Percentiles rank a stretch among this genome's conserved stretches.
Conservation (phyloP, 92 coral and sea anemone species). For the Micromussa lordhowensis region DNA sequence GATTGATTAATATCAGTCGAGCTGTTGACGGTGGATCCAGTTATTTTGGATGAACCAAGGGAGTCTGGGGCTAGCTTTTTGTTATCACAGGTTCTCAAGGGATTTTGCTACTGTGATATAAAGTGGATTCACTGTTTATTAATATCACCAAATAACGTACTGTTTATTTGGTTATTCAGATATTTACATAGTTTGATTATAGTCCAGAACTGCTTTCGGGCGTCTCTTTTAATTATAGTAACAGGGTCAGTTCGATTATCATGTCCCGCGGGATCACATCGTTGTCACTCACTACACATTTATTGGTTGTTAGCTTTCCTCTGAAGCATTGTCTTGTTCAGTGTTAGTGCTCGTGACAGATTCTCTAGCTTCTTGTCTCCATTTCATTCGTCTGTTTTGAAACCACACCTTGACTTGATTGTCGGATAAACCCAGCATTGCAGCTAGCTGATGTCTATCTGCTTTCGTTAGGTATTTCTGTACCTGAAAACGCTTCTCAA, state of each 20-base stretch:
- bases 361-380: constrained; percentile 97
- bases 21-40: too few relatives aligned
- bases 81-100: not conserved
- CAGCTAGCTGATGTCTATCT: constrained; percentile 93
- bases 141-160: not conserved
- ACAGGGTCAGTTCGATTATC: not conserved
- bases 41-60: too few relatives aligned
- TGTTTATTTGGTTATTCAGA: not conserved
- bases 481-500: constrained; percentile 93
- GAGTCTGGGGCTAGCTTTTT: too few relatives aligned
- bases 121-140: too few relatives aligned
- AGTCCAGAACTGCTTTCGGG: too few relatives aligned
- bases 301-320: constrained; percentile 15
- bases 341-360: constrained; percentile 83
- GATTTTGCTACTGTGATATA: not conserved
- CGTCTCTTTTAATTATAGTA: not conserved
- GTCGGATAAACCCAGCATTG: constrained; percentile 97
- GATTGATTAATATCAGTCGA: too few relatives aligned
- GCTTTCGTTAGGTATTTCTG: constrained; percentile 96
- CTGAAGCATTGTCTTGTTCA: constrained; percentile 55
- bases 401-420: constrained; percentile 99
- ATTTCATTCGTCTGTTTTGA: constrained; percentile 96
- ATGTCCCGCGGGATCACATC: not conserved
- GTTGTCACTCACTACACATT: not conserved
- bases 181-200: too few relatives aligned